Percentiles rank a stretch among this genome's conserved stretches.
phyloP scores from a whole-genome alignment of 2,113 vertebrate genomes.

The Nannobrachium achirus region DNA sequence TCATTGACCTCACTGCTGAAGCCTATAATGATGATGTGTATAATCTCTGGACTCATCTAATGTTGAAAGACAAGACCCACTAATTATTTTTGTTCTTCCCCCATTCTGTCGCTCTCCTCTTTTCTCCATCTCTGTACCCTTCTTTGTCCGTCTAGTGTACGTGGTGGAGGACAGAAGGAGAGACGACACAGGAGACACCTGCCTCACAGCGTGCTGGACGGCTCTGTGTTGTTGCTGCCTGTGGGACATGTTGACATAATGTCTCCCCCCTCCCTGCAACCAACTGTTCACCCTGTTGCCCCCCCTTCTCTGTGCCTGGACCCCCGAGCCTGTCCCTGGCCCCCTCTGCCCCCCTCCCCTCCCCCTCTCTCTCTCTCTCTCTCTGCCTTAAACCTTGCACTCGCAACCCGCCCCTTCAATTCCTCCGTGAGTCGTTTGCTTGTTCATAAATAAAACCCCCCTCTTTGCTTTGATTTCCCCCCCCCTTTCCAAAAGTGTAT shows the following conservation, averaged over 20 bases:
- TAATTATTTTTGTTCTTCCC: constrained; percentile 17
- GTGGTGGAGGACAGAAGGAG: constrained; percentile 91
- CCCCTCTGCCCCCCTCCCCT: neutral
- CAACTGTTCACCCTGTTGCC: constrained; percentile 18
- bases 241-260: constrained; percentile 96
- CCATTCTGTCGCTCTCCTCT: neutral
- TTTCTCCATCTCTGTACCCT: neutral
- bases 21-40: constrained; percentile 33
- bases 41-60: constrained; percentile 8
- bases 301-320: constrained; percentile 56
- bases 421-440: constrained; percentile 20
- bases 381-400: constrained; percentile 49
- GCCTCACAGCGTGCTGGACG: constrained; percentile 95
- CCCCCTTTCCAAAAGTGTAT: no score
- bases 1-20: constrained; percentile 31
- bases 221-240: constrained; percentile 97
- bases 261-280: constrained; percentile 1
- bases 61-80: constrained; percentile 16
- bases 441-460: constrained; percentile 39
- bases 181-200: constrained; percentile 83
- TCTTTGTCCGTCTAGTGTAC: constrained; percentile 82
- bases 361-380: neutral
- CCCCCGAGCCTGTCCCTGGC: neutral
- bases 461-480: constrained; percentile 9
- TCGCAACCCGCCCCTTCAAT: constrained; percentile 14